Percentiles rank a stretch among this genome's conserved stretches.
phyloP scores from a whole-genome alignment of 2,888 invertebrate genomes.

The Entomobrya multifasciata region DNA sequence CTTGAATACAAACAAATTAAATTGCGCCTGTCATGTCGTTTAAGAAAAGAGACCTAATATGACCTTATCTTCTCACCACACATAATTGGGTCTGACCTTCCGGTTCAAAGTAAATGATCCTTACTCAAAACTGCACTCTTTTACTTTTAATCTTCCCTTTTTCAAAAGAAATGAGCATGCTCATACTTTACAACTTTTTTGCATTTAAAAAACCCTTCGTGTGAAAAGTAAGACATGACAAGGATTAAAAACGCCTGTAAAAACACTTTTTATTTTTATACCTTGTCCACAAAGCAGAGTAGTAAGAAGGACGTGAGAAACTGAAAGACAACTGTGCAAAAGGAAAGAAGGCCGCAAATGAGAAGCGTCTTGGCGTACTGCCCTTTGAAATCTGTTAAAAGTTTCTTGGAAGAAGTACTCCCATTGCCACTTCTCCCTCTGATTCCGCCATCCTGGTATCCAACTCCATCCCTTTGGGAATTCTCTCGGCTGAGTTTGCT shows the following conservation, averaged over 20 bases:
- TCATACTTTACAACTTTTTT: no score
- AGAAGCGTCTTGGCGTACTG: slow-evolving; percentile 74
- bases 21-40: background rate
- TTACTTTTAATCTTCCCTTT: background rate
- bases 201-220: background rate
- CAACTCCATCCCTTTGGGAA: slow-evolving; percentile 59
- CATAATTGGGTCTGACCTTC: background rate
- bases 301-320: slow-evolving; percentile 74
- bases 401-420: slow-evolving; percentile 9
- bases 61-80: background rate
- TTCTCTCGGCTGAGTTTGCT: slow-evolving; percentile 29
- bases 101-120: background rate
- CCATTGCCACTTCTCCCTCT: slow-evolving; percentile 40
- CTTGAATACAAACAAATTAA: no score
- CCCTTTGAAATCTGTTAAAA: slow-evolving; percentile 48
- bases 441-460: slow-evolving; percentile 1
- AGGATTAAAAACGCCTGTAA: background rate
- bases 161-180: no score
- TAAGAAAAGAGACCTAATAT: no score
- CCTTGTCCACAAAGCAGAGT: slow-evolving; percentile 76
- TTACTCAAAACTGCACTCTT: background rate
- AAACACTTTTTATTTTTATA: slow-evolving; percentile 22
- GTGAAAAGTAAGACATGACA: slow-evolving; percentile 28
- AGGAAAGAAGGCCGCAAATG: slow-evolving; percentile 72
- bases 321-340: slow-evolving; percentile 75